A percentile compares a stretch with the other conserved stretches of the same genome.
These are phyloP conservation scores for Chiroxiphia lanceolata DNA, from an alignment of 2,797 vertebrate genomes.

Conservation along the genomic window DNA sequence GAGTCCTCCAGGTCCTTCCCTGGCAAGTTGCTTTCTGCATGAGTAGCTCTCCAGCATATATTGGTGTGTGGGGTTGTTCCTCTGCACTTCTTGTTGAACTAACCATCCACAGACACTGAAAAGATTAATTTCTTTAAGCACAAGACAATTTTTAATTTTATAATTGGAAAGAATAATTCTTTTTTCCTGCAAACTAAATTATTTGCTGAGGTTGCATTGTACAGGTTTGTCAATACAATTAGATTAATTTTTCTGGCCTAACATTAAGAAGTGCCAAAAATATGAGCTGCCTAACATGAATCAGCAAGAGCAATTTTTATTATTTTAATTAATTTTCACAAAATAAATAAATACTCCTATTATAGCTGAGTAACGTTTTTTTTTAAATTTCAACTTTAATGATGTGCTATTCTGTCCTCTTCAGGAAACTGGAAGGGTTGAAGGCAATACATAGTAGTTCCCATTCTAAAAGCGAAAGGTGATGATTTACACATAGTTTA, in stretches of 20 bases:
- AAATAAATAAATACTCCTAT: not conserved
- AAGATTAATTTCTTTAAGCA: not conserved
- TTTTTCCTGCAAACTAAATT: not conserved
- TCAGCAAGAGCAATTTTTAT: not conserved
- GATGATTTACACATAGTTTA: not conserved
- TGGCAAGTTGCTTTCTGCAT: not conserved
- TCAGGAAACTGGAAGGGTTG: not conserved
- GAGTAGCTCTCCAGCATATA: fast-evolving
- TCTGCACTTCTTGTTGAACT: not conserved
- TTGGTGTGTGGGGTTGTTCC: not conserved
- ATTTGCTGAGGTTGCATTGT: not conserved
- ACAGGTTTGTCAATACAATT: not conserved
- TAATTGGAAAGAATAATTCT: not conserved
- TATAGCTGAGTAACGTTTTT: not conserved
- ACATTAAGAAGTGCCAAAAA: not conserved
- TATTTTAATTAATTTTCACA: not conserved
- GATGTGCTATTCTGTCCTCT: not conserved
- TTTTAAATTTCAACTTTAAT: not conserved
- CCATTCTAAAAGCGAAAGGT: not conserved
- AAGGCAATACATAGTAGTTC: not conserved
- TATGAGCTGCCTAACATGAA: not conserved
- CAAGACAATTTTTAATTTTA: not conserved
- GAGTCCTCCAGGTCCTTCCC: not conserved
- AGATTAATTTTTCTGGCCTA: not conserved
- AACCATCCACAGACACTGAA: not conserved